Percentiles rank a stretch among this genome's conserved stretches.
Conservation (phyloP, 1,140 invertebrate species). For the Drosophila chauvacae region DNA sequence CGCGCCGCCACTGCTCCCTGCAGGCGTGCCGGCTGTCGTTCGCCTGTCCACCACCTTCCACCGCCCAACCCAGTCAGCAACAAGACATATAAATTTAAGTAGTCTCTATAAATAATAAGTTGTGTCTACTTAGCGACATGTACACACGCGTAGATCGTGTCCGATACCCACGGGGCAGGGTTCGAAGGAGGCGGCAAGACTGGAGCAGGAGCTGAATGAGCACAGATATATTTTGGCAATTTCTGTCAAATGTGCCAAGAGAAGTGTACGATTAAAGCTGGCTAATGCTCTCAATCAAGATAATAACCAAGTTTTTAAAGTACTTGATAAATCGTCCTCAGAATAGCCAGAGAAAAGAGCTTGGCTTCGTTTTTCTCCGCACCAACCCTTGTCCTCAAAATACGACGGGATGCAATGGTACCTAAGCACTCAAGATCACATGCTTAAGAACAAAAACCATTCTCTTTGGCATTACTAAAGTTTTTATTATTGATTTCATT, state of each 20-base stretch:
- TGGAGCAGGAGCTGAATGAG: conserved; percentile 10
- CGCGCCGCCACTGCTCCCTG: neutral
- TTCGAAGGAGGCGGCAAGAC: neutral
- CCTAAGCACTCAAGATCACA: too few relatives aligned
- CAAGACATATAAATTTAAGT: conserved; percentile 64
- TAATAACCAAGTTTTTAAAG: too few relatives aligned
- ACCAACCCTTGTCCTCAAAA: neutral
- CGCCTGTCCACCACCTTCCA: conserved; percentile 42
- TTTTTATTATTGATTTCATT: conserved; percentile 66
- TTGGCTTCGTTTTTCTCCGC: too few relatives aligned
- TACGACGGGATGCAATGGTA: neutral
- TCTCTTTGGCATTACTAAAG: conserved; percentile 41
- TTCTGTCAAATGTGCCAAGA: conserved; percentile 28
- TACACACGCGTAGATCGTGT: conserved; percentile 64
- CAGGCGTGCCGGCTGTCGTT: conserved; percentile 70
- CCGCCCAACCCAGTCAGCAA: conserved; percentile 71
- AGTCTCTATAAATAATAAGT: conserved; percentile 80
- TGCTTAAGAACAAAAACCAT: neutral
- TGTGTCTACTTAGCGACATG: conserved; percentile 81
- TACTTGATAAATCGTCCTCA: neutral
- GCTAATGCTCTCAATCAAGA: neutral
- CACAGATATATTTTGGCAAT: conserved; percentile 33
- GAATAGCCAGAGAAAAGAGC: neutral
- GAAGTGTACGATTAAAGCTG: conserved; percentile 1
- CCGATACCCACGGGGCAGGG: conserved; percentile 34